A percentile compares a stretch with the other conserved stretches of the same genome.
Conservation (phyloP, 1,140 invertebrate genomes). For the Papilio xuthus region DNA sequence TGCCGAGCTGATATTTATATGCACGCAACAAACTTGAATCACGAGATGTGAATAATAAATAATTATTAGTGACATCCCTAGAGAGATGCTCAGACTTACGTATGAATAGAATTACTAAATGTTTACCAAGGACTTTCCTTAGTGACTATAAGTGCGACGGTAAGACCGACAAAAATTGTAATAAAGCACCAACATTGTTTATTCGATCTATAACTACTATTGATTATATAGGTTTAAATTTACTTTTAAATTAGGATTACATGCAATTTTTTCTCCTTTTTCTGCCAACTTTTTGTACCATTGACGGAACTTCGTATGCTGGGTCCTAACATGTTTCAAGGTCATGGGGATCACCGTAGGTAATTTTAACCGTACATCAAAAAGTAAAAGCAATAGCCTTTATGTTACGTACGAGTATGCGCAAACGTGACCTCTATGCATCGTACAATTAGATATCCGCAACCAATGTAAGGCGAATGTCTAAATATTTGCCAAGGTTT, state of each 20-base stretch:
- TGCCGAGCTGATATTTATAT: background rate
- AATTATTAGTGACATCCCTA: background rate
- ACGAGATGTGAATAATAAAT: conserved; percentile 1
- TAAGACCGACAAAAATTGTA: background rate
- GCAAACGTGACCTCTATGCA: conserved; percentile 11
- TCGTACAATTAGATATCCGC: conserved; percentile 1
- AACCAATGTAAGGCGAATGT: background rate
- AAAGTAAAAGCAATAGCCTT: conserved; percentile 10
- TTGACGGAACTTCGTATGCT: background rate
- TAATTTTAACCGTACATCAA: background rate
- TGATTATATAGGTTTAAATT: no score
- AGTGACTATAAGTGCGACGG: background rate
- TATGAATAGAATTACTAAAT: no score
- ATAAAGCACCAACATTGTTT: background rate
- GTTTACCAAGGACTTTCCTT: no score
- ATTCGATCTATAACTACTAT: background rate
- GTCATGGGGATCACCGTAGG: background rate
- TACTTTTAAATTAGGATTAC: no score
- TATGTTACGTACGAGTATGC: background rate
- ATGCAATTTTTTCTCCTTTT: background rate
- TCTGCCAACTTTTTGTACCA: background rate
- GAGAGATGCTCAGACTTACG: background rate
- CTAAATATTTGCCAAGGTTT: conserved; percentile 7
- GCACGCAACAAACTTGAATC: conserved; percentile 1
- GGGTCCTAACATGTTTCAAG: background rate